Conservation (phyloP, 1,140 invertebrate species). For the Pentalonia nigronervosa region DNA sequence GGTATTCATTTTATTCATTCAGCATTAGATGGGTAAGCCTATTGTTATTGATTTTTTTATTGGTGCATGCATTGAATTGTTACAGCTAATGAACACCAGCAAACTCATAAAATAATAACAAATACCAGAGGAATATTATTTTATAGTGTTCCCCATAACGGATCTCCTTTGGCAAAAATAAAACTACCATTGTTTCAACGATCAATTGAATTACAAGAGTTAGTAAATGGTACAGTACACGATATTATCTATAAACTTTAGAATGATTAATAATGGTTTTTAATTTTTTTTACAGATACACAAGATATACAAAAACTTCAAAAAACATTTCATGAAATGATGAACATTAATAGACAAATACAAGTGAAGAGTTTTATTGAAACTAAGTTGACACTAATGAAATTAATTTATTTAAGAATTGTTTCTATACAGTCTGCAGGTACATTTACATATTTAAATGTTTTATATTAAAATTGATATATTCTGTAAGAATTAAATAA, state of each 20-base stretch:
- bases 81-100: slow-evolving; percentile 63
- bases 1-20: slow-evolving; percentile 63
- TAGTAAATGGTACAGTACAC: slow-evolving; percentile 69
- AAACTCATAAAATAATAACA: slow-evolving; percentile 59
- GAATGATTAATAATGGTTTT: background rate
- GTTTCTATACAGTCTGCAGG: slow-evolving; percentile 74
- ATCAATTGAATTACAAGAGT: slow-evolving; percentile 71
- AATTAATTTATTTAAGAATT: slow-evolving; percentile 72
- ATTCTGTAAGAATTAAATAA: no score
- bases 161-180: slow-evolving; percentile 73
- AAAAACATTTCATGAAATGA: slow-evolving; percentile 66
- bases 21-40: background rate
- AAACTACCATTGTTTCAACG: slow-evolving; percentile 69
- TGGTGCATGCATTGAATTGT: slow-evolving; percentile 29
- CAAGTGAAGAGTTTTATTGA: slow-evolving; percentile 74
- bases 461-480: no score
- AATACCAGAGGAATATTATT: slow-evolving; percentile 73
- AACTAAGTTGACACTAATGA: slow-evolving; percentile 74
- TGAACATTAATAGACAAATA: slow-evolving; percentile 65
- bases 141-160: slow-evolving; percentile 77
- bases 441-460: slow-evolving; percentile 61
- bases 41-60: background rate
- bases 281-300: slow-evolving; percentile 66
- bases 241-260: no score
- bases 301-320: slow-evolving; percentile 71